Evolutionary conservation across 2,797 vertebrate genomes (phyloP), one percentile per base, ranked within the genome.

Genomic region (Spheniscus humboldti): DNA sequence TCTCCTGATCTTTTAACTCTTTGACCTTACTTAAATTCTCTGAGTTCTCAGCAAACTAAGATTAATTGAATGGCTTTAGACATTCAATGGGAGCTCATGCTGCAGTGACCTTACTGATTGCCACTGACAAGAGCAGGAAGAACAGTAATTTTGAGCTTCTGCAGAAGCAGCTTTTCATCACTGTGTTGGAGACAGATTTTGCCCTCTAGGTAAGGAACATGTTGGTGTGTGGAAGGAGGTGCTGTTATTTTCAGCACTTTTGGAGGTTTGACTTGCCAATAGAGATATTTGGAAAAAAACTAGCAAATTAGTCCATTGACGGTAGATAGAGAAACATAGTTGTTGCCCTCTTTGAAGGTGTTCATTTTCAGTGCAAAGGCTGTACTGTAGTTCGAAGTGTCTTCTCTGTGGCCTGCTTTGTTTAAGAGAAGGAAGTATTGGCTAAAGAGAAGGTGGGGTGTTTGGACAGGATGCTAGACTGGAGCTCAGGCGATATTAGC

Each of bases 41-140:
- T 67, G 76, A 92, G 60, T 92, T 95, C 81, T 97, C 62, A 91
- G 78, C 59, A 96, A 95, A 87, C 41, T 94, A 82, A 94, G 80
- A 97, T 96, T 96, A 97, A 97, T 92, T 92, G 94, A 96, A 87
- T 89, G 79, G 62, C 53, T 91, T 95, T 93, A 90, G 68, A 72
- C 57, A 63, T 90, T 95, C 87, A 91, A 28, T 96, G 10, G 56
- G 56, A 92, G 62, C 31, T 90, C 57, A n/a, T 43, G 57, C 53
- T 96, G 63, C 69, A 56, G 56, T 95, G 92, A 97, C 93, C 87
- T 96, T 93, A 89, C 50, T 7, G 19, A 91, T 60, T 86, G 56
- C 66, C 59, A 80, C 71, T 82, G 75, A 90, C n/a, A 67, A 93
- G 74, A 94, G 84, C 57, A 64, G 19, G 68, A 80, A 18, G 55